Conservation (phyloP, 1,140 invertebrate genomes). For the Prorops nasuta region DNA sequence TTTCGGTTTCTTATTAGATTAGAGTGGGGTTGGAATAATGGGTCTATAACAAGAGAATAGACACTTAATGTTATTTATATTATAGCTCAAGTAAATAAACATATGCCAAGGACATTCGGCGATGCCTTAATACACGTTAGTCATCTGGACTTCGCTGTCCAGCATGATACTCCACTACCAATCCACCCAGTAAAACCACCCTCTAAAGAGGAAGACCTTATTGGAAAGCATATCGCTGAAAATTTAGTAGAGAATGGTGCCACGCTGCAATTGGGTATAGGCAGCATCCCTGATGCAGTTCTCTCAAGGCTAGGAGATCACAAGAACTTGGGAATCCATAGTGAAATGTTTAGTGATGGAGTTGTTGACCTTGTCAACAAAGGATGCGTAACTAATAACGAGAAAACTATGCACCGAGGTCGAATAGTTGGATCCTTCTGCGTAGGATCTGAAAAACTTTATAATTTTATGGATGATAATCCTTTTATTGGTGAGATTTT, state of each 20-base stretch:
- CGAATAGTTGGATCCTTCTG: slow-evolving; percentile 88
- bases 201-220: slow-evolving; percentile 73
- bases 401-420: slow-evolving; percentile 78
- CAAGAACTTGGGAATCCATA: slow-evolving; percentile 91
- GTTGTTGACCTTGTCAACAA: slow-evolving; percentile 84
- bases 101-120: slow-evolving; percentile 91
- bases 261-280: slow-evolving; percentile 93
- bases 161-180: slow-evolving; percentile 71
- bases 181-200: slow-evolving; percentile 63
- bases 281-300: slow-evolving; percentile 91
- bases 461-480: slow-evolving; percentile 92
- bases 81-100: slow-evolving; percentile 79
- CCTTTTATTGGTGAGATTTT: slow-evolving; percentile 78
- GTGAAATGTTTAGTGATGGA: slow-evolving; percentile 95
- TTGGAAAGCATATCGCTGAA: slow-evolving; percentile 87
- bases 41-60: too few species aligned
- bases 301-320: slow-evolving; percentile 75
- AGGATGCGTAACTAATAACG: slow-evolving; percentile 87
- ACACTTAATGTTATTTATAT: too few species aligned
- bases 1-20: too few species aligned
- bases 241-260: slow-evolving; percentile 90
- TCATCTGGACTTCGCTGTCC: slow-evolving; percentile 85
- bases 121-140: slow-evolving; percentile 87
- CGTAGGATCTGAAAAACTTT: slow-evolving; percentile 84
- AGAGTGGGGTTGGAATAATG: too few species aligned